Evolutionary conservation across 2,797 vertebrate genomes (phyloP).

Genomic region (Florisuga fusca): DNA sequence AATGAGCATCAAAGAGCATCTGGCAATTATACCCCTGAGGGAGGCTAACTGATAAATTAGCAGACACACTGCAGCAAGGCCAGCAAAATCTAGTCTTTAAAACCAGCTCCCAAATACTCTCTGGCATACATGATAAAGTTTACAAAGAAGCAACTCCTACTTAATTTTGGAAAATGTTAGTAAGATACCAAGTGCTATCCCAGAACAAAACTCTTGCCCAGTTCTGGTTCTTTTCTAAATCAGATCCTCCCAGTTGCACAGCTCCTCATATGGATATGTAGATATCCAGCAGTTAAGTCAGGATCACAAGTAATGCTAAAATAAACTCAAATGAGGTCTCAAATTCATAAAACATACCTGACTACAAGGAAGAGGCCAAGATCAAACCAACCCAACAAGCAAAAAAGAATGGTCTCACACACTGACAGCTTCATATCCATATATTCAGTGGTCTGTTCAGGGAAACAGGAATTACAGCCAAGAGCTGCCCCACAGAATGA

Average conservation of each 20-base stretch:
- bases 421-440: neutral
- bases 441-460: neutral
- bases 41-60: conserved; percentile 39
- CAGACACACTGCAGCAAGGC: neutral
- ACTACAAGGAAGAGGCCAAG: neutral
- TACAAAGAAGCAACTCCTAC: neutral
- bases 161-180: neutral
- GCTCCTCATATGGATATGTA: neutral
- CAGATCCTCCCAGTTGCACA: neutral
- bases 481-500: neutral
- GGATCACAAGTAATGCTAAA: neutral
- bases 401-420: neutral
- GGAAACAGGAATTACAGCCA: neutral
- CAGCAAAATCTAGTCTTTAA: neutral
- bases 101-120: neutral
- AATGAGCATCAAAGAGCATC: conserved; percentile 59
- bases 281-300: neutral
- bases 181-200: neutral
- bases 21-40: conserved; percentile 44
- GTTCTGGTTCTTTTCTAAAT: neutral
- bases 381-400: neutral
- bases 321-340: neutral
- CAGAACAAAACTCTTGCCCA: neutral
- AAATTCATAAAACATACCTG: neutral
- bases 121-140: neutral